Evolutionary conservation across 2,888 invertebrate genomes (phyloP), one percentile per base, ranked within the genome.

Genomic region (Cerastis rubricosa): DNA sequence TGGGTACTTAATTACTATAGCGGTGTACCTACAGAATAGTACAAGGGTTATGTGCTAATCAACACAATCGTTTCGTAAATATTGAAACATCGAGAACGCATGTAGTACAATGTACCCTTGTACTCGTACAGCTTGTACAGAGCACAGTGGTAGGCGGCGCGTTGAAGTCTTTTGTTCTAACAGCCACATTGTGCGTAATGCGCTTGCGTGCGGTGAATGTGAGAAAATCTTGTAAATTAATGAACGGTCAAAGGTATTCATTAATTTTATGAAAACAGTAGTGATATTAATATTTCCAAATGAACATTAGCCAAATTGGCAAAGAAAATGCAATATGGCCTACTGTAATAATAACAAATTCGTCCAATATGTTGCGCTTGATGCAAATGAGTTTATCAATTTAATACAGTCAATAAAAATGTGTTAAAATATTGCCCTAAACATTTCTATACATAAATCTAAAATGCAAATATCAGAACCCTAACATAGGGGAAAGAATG

Each of bases 131-230:
- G 25, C n/a, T 2, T 59, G 22, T 64, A 43, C 40, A 9, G 63
- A 3, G 6, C 40, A 4, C n/a, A 47, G 59, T 49, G 12, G 57
- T 25, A 40, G 40, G 69, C 61, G 72, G 88, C 90, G 92, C 93
- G 93, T 93, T 93, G 89, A 93, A 83, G 84, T 93, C 92, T 93
- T 93, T 91, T 91, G 90, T 91, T 87, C 76, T 71, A 67, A 59
- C 22, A 47, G 29, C 40, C 17, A 9, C 40, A 45, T 40, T 19
- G 43, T 79, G 49, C 47, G 64, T 66, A 45, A 22, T 47, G 51
- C n/a, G 49, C 14, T 17, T 1, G 40, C n/a, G 47, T 68, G 45
- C 47, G 22, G 29, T 22, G 25, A 49, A 81, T 71, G 47, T 54
- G 8, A 65, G 57, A 22, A n/a, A 22, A 25, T 45, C 22, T 43